Percentiles rank a stretch among this genome's conserved stretches.
These are phyloP conservation scores for Champsocephalus gunnari DNA, from an alignment of 2,797 vertebrate genomes.

Conservation along the genomic window DNA sequence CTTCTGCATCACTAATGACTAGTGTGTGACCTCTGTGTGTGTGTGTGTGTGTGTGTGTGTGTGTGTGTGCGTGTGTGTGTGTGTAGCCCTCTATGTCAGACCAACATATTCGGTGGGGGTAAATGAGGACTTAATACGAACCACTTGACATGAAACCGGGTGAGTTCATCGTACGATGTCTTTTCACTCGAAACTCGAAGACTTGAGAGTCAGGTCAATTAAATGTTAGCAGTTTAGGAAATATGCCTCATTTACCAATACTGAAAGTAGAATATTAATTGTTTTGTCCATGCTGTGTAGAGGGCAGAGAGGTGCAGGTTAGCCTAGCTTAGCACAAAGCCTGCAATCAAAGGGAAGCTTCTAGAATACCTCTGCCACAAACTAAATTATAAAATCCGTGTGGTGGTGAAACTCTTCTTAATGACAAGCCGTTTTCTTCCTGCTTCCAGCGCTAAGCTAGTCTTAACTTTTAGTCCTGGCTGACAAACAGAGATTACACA, in stretches of 20 bases:
- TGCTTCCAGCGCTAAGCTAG: background rate
- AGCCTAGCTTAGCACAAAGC: background rate
- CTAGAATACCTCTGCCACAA: background rate
- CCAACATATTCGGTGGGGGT: constrained; percentile 5
- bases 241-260: background rate
- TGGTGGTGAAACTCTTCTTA: too few species aligned
- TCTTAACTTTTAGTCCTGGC: background rate
- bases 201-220: background rate
- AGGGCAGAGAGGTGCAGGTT: background rate
- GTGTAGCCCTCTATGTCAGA: constrained; percentile 3
- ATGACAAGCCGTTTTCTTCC: too few species aligned
- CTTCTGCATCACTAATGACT: constrained; percentile 41
- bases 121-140: constrained; percentile 8
- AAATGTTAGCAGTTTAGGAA: background rate
- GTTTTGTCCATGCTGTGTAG: background rate
- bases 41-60: background rate
- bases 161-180: background rate
- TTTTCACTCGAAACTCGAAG: too few species aligned
- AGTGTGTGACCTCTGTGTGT: constrained; percentile 37
- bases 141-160: background rate
- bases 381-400: too few species aligned
- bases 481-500: background rate
- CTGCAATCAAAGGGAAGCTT: background rate
- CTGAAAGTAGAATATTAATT: background rate
- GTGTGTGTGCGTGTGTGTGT: background rate